Evolutionary conservation across 2,888 invertebrate genomes (phyloP).

Genomic region (Subacronicta megacephala): DNA sequence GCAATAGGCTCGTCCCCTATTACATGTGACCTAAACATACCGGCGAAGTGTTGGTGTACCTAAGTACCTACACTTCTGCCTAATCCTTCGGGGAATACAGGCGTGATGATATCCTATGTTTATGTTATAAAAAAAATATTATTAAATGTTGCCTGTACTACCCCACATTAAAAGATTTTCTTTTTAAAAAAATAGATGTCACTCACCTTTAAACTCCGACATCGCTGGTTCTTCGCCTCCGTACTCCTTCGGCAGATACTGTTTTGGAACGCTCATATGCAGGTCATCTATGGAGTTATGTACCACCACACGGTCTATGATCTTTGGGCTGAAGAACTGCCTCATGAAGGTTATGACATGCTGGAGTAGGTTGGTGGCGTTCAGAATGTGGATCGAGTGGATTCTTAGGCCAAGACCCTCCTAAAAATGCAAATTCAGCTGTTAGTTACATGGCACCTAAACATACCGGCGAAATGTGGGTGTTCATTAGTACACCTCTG

Average conservation of each 20-base stretch:
- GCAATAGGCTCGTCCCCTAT: too few species aligned
- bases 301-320: constrained; percentile 73
- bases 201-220: constrained; percentile 76
- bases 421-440: constrained; percentile 67
- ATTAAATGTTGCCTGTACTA: too few species aligned
- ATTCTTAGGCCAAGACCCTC: constrained; percentile 81
- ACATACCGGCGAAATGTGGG: too few species aligned
- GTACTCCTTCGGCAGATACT: constrained; percentile 74
- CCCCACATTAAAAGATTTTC: too few species aligned
- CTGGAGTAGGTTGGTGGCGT: constrained; percentile 72
- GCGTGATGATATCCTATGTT: too few species aligned
- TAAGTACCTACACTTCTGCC: too few species aligned
- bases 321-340: constrained; percentile 78
- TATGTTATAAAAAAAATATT: too few species aligned
- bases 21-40: too few species aligned
- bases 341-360: constrained; percentile 75
- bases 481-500: too few species aligned
- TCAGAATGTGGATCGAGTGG: constrained; percentile 80
- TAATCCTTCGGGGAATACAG: too few species aligned
- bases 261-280: constrained; percentile 70
- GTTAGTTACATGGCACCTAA: too few species aligned
- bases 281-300: constrained; percentile 73
- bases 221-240: constrained; percentile 74
- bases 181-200: background rate
- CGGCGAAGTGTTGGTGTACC: too few species aligned